phyloP scores from a whole-genome alignment of 2,888 invertebrate genomes.

The Aphidoletes aphidimyza region DNA sequence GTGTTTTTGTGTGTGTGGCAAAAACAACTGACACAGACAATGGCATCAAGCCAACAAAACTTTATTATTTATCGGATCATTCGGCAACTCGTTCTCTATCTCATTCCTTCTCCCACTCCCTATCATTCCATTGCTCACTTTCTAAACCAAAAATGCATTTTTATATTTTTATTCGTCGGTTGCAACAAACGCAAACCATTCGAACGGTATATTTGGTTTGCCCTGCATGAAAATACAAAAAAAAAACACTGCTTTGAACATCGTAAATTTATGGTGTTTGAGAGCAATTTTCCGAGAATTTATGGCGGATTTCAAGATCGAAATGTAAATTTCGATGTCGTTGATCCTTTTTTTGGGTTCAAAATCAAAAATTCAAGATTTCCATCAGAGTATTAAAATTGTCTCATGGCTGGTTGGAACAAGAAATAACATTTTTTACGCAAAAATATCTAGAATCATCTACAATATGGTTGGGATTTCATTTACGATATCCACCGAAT shows the following conservation, averaged over 20 bases:
- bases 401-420: background rate
- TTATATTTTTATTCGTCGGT: too few species aligned
- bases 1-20: background rate
- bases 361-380: constrained; percentile 21
- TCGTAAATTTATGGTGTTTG: background rate
- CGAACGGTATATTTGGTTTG: background rate
- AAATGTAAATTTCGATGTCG: constrained; percentile 17
- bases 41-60: constrained; percentile 40
- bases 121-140: too few species aligned
- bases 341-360: constrained; percentile 22
- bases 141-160: constrained; percentile 10
- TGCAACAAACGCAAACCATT: background rate
- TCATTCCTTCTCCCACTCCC: too few species aligned
- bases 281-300: background rate
- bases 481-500: too few species aligned
- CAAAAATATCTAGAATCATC: too few species aligned
- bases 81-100: too few species aligned
- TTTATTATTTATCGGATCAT: constrained; percentile 48
- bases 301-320: background rate
- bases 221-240: background rate
- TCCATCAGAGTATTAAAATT: constrained; percentile 8
- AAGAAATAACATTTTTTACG: background rate
- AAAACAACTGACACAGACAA: constrained; percentile 25
- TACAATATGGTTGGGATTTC: too few species aligned
- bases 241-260: background rate